Evolutionary conservation across 2,797 vertebrate genomes (phyloP), one percentile per base, ranked within the genome.

Genomic region (Sarcophilus harrisii): DNA sequence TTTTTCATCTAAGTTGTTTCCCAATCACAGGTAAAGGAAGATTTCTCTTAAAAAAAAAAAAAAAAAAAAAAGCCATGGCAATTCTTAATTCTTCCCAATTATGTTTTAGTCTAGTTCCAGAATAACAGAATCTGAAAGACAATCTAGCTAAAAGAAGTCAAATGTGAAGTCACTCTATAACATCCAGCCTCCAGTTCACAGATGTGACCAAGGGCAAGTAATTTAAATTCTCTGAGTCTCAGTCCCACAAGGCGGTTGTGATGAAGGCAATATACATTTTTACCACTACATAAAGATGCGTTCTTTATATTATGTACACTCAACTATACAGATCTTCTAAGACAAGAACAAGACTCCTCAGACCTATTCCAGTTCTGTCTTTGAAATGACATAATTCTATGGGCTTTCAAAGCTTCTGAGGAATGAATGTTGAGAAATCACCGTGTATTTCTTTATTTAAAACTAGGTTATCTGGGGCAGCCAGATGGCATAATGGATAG

Each of bases 401-500:
- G 32, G 4, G 45, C 0, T 9, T 28, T 38, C 29, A 16, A 32
- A 94, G 24, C 45, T 24, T 38, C 32, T 57, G 29, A 57, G 55
- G 95, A 92, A 89, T 27, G 90, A 28, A 58, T 73, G 6, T 58
- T 73, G 89, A 73, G 29, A 92, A 95, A 58, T 14, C 30, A 81
- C 13, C 90, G 49, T 93, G 11, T 29, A 21, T 58, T 11, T 49
- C 57, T 95, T 16, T 14, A 12, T 90, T 96, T 29, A 90, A 92
- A 94, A 87, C 16, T 90, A 30, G 5, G 10, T 91, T 58, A 58
- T 89, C 0, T 55, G 54, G 54, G 54, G 10, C 54, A 55, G 9
- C 10, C 54, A 55, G 54, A 55, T 1, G 10, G 54, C 9, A 55
- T 55, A 55, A 54, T 5, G 9, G 52, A 54, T 54, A 55, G 54